phyloP scores from a whole-genome alignment of 2,888 invertebrate species.

The Oasisia sp. region DNA sequence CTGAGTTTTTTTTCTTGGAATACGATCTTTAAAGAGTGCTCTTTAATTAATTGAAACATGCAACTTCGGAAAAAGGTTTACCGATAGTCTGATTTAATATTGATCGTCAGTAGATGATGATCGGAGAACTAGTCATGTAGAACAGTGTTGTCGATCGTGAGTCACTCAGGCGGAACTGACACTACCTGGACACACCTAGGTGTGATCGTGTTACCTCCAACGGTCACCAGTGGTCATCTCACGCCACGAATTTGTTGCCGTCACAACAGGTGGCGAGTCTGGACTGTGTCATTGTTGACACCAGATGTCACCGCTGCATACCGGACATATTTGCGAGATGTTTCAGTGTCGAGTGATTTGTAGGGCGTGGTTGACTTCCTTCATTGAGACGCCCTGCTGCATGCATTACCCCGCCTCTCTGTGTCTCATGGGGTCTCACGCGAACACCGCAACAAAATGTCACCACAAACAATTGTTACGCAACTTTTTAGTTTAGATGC shows the following conservation, averaged over 20 bases:
- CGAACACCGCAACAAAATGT: background rate
- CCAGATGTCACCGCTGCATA: background rate
- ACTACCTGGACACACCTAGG: background rate
- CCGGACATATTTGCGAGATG: background rate
- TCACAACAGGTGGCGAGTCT: background rate
- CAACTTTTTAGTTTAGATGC: background rate
- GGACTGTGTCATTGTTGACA: constrained; percentile 10
- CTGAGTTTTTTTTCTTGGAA: background rate
- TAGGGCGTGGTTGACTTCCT: background rate
- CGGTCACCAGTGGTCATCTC: background rate
- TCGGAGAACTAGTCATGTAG: background rate
- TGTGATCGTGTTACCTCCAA: background rate
- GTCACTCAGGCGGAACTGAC: background rate
- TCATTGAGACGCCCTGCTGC: background rate
- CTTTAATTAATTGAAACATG: background rate
- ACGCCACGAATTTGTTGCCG: background rate
- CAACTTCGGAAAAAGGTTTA: background rate
- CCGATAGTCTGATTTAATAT: background rate
- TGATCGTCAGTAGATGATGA: background rate
- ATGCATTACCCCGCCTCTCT: background rate
- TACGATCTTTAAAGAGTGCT: background rate
- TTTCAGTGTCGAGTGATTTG: background rate
- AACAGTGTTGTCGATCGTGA: background rate
- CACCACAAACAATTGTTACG: background rate
- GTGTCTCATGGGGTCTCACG: background rate